A percentile compares a stretch with the other conserved stretches of the same genome.
Evolutionary conservation across 2,888 invertebrate genomes (phyloP).

Genomic region (Chymomyza caudatula): DNA sequence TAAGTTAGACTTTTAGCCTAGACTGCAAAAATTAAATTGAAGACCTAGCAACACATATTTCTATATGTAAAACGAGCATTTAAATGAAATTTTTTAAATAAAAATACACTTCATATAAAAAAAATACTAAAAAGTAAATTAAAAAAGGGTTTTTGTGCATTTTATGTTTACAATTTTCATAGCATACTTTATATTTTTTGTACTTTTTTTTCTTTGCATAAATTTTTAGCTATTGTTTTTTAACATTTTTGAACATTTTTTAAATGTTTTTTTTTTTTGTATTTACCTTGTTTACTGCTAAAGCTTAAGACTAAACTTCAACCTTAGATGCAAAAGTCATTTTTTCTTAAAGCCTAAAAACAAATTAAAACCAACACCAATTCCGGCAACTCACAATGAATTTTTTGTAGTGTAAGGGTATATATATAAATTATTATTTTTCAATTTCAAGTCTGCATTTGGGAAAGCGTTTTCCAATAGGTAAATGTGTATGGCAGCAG

Average conservation of each 20-base stretch:
- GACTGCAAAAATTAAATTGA: constrained; percentile 51
- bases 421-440: no score
- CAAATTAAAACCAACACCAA: constrained; percentile 58
- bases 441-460: no score
- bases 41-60: constrained; percentile 9
- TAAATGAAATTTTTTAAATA: background rate
- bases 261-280: constrained; percentile 26
- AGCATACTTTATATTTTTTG: constrained; percentile 60
- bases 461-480: constrained; percentile 35
- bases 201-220: constrained; percentile 31
- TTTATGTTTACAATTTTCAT: constrained; percentile 55
- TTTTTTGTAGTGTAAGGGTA: background rate
- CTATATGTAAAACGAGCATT: background rate
- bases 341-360: constrained; percentile 8
- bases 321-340: constrained; percentile 38
- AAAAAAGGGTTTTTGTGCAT: constrained; percentile 67
- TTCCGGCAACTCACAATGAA: constrained; percentile 4
- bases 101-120: constrained; percentile 27
- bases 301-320: constrained; percentile 57
- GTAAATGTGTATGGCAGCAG: constrained; percentile 28
- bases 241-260: constrained; percentile 71
- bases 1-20: constrained; percentile 62
- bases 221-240: constrained; percentile 66
- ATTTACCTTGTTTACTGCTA: constrained; percentile 55
- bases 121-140: constrained; percentile 21